phyloP scores from a whole-genome alignment of 2,797 vertebrate species.

The Scarus forsteni region DNA sequence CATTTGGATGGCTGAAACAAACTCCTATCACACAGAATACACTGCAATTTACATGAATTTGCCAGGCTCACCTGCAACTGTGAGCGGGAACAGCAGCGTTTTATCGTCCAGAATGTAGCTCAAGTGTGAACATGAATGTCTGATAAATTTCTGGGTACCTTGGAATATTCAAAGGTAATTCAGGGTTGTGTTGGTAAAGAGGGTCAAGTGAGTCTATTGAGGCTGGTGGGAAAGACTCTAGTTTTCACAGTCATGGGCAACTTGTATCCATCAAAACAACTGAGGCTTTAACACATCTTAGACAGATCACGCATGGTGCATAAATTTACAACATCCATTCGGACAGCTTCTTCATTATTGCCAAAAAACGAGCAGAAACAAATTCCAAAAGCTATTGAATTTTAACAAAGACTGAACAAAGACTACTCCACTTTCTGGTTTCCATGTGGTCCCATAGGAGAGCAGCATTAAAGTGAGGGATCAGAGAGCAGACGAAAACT shows the following conservation, averaged over 20 bases:
- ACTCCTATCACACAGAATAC: too few relatives aligned
- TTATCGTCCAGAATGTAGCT: too few relatives aligned
- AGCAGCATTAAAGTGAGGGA: not conserved
- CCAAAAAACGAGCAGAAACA: not conserved
- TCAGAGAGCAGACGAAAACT: not conserved
- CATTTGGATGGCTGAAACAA: too few relatives aligned
- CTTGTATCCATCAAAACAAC: slow-evolving; percentile 30
- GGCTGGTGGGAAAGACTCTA: slow-evolving; percentile 5
- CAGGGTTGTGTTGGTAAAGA: not conserved
- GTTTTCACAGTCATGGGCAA: slow-evolving; percentile 6
- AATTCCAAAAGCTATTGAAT: not conserved
- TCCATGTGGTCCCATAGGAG: slow-evolving; percentile 9
- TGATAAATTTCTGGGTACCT: too few relatives aligned
- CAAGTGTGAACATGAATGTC: too few relatives aligned
- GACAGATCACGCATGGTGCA: not conserved
- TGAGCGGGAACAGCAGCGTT: too few relatives aligned
- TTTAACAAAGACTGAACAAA: not conserved
- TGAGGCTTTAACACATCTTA: not conserved
- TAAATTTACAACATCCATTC: not conserved
- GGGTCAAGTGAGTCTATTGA: not conserved
- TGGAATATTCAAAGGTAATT: too few relatives aligned
- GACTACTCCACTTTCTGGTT: not conserved
- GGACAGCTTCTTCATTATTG: not conserved
- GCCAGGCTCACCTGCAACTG: too few relatives aligned
- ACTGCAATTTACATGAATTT: too few relatives aligned